These are phyloP conservation scores for Halictus quadricinctus DNA, from an alignment of 2,888 invertebrate genomes.

Conservation along the genomic window DNA sequence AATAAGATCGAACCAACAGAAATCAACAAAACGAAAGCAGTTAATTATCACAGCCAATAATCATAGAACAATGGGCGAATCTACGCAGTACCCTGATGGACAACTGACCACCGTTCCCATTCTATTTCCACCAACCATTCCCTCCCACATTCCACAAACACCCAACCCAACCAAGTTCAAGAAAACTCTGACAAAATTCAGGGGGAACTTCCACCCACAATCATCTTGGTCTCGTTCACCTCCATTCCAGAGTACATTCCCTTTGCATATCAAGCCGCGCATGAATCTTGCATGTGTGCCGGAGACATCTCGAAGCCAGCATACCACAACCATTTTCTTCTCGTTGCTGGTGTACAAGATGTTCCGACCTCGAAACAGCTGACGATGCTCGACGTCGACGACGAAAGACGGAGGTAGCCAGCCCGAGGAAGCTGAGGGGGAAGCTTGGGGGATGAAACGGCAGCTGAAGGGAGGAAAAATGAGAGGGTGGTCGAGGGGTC, in stretches of 20 bases:
- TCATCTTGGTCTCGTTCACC: background rate
- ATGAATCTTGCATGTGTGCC: background rate
- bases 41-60: too few species aligned
- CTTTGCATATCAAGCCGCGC: background rate
- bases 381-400: slow-evolving; percentile 30
- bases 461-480: slow-evolving; percentile 10
- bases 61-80: too few species aligned
- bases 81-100: too few species aligned
- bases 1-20: too few species aligned
- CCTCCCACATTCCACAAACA: background rate
- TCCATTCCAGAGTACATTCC: background rate
- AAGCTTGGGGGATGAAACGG: background rate
- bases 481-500: slow-evolving; percentile 33
- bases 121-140: background rate
- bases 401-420: background rate
- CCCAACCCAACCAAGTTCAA: background rate
- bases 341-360: background rate
- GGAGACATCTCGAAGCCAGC: background rate
- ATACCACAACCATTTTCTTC: background rate
- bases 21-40: too few species aligned
- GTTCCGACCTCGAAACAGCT: slow-evolving; percentile 27
- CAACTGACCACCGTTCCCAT: background rate
- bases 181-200: background rate
- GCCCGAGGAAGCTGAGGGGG: background rate
- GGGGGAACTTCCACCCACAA: background rate